Base-by-base conservation (phyloP, 2,797 vertebrate genomes). In the Craterocephalus amniculus region DNA sequence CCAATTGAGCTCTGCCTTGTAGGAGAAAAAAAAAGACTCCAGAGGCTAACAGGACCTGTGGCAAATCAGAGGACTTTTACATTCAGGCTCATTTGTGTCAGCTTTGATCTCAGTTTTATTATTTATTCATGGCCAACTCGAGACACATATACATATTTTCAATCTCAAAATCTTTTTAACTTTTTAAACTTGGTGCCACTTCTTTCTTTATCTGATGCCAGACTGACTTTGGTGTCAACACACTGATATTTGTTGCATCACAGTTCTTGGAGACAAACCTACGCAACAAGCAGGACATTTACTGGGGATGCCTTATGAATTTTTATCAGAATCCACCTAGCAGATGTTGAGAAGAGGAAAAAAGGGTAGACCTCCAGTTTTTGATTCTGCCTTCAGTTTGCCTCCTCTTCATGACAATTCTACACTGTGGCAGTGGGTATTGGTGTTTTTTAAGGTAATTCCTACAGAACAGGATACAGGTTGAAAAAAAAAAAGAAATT, bases 41-140 rank as follows among this genome's bases (percentile, higher is more conserved):
- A 31, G 57, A 68, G 60, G 60, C 63, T 80, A 68, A 75, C 54
- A 60, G 45, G 27, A 65, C 67, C 71, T 70, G 67, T 71, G 74
- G 71, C n/a, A 16, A 78, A 67, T 71, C 13, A 0, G 60, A 81
- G 43, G 71, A 68, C 59, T 67, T 80, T 71, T 57, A 74, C 69
- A 74, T 34, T 20, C 58, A 58, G 22, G 56, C 72, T 57, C 63
- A 75, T 69, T 79, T 61, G 65, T 22, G 63, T 9, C 66, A 54
- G 68, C 68, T 82, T 83, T 86, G 81, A 89, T 84, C 79, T 70
- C 34, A 4, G 1, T 18, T 38, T 20, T 71, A 27, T 76, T 55
- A 74, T 73, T 83, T 71, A 86, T 81, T 74, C 55, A 79, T 58
- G 51, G 29, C 52, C 43, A n/a, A 59, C 40, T 26, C 31, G 3